A percentile compares a stretch with the other conserved stretches of the same genome.
Evolutionary conservation across 2,113 vertebrate species (phyloP).

Genomic region (rabbit (Oryctolagus cuniculus)): DNA sequence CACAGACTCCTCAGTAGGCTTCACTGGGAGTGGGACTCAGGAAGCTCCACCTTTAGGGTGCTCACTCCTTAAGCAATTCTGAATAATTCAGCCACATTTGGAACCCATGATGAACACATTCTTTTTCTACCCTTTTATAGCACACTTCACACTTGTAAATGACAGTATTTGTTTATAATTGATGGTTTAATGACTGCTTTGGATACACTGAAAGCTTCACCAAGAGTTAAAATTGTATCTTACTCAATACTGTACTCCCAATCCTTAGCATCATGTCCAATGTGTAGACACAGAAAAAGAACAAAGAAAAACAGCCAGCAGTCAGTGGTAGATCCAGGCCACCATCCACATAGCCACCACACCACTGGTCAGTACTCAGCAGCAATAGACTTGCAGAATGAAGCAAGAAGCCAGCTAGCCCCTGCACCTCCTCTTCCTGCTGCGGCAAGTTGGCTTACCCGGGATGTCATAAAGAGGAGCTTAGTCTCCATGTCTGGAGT

Average conservation of each 20-base stretch:
- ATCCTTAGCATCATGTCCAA: neutral
- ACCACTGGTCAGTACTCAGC: neutral
- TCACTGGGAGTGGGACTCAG: neutral
- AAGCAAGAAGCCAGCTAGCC: neutral
- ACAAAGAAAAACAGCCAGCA: neutral
- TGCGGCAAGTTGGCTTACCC: conserved; percentile 86
- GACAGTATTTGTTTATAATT: neutral
- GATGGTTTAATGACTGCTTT: neutral
- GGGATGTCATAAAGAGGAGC: conserved; percentile 98
- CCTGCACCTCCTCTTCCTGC: neutral
- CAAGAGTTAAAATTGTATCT: no score
- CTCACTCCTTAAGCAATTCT: neutral
- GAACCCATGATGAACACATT: neutral
- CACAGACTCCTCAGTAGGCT: neutral
- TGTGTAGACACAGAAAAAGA: neutral
- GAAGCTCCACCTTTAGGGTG: neutral
- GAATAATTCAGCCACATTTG: neutral
- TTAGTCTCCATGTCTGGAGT: conserved; percentile 99
- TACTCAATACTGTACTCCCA: neutral
- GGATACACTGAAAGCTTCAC: neutral
- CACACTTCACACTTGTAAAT: neutral
- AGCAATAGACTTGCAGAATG: neutral
- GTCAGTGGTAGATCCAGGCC: neutral
- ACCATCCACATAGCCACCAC: no score
- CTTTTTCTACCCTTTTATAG: neutral